These are phyloP conservation scores for Parapsyche elsis DNA, from an alignment of 1,140 invertebrate genomes.

Conservation along the genomic window DNA sequence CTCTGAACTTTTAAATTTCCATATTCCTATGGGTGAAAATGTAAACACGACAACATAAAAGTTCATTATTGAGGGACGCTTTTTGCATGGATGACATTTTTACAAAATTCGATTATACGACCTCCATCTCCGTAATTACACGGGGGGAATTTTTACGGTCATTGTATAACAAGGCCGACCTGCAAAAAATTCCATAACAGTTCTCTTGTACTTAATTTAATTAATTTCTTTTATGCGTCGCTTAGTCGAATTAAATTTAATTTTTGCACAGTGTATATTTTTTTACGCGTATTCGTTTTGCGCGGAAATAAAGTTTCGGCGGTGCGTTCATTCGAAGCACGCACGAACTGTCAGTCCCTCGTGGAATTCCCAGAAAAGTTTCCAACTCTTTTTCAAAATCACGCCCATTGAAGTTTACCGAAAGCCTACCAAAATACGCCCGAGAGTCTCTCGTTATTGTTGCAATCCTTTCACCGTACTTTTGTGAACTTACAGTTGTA, in stretches of 20 bases:
- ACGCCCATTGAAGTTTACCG: not conserved
- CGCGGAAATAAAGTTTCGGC: not conserved
- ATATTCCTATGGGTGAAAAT: not conserved
- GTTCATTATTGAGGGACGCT: constrained; percentile 13
- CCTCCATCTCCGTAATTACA: constrained; percentile 23
- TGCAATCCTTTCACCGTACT: not conserved
- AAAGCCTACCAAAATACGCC: not conserved
- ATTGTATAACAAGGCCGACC: not conserved
- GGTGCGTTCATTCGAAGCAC: constrained; percentile 1
- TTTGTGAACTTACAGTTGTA: too few relatives aligned
- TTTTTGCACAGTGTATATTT: not conserved
- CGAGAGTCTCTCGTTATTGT: not conserved
- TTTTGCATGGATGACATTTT: constrained; percentile 30
- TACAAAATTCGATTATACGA: constrained; percentile 25
- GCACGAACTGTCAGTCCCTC: not conserved
- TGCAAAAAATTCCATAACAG: constrained; percentile 17
- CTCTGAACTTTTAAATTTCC: not conserved
- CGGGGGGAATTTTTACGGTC: constrained; percentile 18
- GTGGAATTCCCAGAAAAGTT: not conserved
- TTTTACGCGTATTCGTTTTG: not conserved
- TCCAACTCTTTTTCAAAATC: constrained; percentile 17
- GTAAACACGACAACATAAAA: constrained; percentile 15
- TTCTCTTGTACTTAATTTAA: constrained; percentile 5
- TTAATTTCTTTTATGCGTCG: constrained; percentile 9
- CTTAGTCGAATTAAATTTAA: not conserved